phyloP scores from a whole-genome alignment of 2,797 vertebrate species.

The Hippocampus kuda region DNA sequence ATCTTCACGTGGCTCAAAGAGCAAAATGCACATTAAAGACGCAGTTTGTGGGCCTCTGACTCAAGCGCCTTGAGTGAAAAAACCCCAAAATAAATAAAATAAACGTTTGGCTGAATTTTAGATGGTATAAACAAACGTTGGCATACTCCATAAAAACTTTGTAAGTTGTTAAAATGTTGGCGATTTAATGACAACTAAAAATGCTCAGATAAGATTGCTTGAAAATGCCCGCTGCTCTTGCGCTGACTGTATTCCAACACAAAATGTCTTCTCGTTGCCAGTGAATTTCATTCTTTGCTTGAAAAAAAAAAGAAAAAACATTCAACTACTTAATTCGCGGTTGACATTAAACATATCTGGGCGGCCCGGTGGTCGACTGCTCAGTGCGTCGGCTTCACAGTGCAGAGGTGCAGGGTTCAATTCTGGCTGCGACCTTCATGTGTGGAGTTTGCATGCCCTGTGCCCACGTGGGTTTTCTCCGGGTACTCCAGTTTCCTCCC shows the following conservation, averaged over 20 bases:
- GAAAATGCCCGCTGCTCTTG: neutral
- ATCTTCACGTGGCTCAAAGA: slow-evolving; percentile 11
- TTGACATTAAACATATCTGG: no score
- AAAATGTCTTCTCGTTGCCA: no score
- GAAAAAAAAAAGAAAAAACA: no score
- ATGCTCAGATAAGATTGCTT: neutral
- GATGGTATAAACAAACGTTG: neutral
- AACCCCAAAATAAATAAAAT: slow-evolving; percentile 8
- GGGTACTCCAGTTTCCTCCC: no score
- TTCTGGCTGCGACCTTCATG: no score
- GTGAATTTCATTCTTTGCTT: no score
- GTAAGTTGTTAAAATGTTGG: neutral
- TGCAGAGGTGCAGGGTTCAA: no score
- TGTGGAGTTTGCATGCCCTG: no score
- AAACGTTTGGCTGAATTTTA: slow-evolving; percentile 15
- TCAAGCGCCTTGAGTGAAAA: slow-evolving; percentile 9
- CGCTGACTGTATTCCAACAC: neutral
- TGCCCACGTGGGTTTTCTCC: no score
- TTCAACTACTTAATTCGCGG: no score
- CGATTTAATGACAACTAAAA: neutral
- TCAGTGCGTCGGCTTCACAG: no score
- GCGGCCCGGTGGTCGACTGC: no score
- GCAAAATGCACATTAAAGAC: slow-evolving; percentile 2
- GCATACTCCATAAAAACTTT: neutral
- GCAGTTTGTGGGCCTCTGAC: neutral